Evolutionary conservation across 2,888 invertebrate species (phyloP).

Genomic region (Lasiommata megera): DNA sequence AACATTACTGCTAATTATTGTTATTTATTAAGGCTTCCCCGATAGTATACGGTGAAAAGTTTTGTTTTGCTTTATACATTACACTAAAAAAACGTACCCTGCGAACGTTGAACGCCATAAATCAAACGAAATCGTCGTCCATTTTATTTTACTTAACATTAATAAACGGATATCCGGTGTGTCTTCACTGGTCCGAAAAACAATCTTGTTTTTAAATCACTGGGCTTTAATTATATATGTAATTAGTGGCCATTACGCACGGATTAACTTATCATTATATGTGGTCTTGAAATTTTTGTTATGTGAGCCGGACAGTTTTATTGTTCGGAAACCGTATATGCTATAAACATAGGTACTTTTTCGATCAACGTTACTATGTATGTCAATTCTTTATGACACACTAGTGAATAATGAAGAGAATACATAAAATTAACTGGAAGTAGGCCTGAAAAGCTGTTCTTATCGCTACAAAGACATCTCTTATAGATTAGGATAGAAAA

Average conservation of each 20-base stretch:
- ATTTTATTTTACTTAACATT: not conserved
- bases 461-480: too few relatives aligned
- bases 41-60: too few relatives aligned
- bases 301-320: not conserved
- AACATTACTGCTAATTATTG: too few relatives aligned
- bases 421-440: too few relatives aligned
- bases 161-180: slow-evolving; percentile 16
- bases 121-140: not conserved
- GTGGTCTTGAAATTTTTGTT: not conserved
- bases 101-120: not conserved
- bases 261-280: not conserved
- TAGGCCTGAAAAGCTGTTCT: too few relatives aligned
- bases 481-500: too few relatives aligned
- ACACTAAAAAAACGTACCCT: not conserved
- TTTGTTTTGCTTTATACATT: too few relatives aligned
- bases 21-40: too few relatives aligned
- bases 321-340: not conserved
- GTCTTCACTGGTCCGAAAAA: slow-evolving; percentile 1
- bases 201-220: slow-evolving; percentile 9
- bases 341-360: too few relatives aligned
- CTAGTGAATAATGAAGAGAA: too few relatives aligned
- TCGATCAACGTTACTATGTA: too few relatives aligned
- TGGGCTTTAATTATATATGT: slow-evolving; percentile 21
- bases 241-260: slow-evolving; percentile 24
- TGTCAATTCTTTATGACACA: too few relatives aligned